Conservation (phyloP, 2,888 invertebrate genomes). For the Gastracanthus pulcherrimus region DNA sequence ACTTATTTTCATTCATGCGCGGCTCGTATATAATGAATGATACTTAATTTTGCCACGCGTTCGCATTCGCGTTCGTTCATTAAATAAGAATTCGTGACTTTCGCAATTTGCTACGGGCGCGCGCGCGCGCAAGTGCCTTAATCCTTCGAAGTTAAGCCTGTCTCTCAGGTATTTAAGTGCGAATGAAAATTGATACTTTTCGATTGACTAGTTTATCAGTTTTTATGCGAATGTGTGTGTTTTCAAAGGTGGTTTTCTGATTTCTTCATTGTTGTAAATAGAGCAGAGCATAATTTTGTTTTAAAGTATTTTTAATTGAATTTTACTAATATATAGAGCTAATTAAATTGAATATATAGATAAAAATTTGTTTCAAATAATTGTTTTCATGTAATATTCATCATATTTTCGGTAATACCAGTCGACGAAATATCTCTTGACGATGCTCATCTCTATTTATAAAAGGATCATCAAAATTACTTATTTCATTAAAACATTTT, state of each 20-base stretch:
- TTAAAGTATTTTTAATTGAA: not conserved
- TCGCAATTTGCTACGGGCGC: not conserved
- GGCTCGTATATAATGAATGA: not conserved
- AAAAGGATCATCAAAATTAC: slow-evolving; percentile 22
- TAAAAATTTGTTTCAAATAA: slow-evolving; percentile 10
- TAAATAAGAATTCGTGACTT: slow-evolving; percentile 21
- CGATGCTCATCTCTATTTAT: slow-evolving; percentile 16
- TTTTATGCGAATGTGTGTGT: not conserved
- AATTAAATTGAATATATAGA: too few species aligned
- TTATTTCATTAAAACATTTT: not conserved
- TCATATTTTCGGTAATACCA: slow-evolving; percentile 36
- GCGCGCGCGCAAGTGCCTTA: too few species aligned
- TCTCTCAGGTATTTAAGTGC: not conserved
- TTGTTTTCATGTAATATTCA: slow-evolving; percentile 5
- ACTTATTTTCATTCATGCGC: not conserved
- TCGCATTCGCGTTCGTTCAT: not conserved
- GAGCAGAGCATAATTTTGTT: not conserved
- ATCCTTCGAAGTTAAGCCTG: too few species aligned
- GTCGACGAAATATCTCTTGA: not conserved
- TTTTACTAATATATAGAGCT: not conserved
- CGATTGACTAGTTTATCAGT: not conserved
- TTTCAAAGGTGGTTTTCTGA: not conserved
- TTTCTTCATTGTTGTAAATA: not conserved
- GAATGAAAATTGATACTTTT: not conserved
- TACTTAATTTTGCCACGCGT: not conserved